Percentiles rank a stretch among this genome's conserved stretches.
phyloP scores from a whole-genome alignment of 2,888 invertebrate species.

The Hirtodrosophila cameraria region DNA sequence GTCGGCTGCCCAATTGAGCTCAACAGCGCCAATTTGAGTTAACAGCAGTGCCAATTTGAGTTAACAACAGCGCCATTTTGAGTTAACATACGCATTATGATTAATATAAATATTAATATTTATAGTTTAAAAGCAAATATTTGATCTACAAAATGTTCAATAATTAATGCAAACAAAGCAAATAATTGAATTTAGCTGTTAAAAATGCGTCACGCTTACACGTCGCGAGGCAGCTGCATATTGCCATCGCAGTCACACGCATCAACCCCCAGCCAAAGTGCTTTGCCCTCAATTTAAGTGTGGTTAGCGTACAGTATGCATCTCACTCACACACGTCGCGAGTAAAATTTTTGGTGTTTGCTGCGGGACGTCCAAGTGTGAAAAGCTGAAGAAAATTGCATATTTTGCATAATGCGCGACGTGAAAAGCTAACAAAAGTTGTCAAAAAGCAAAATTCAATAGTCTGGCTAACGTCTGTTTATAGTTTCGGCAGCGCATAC shows the following conservation, averaged over 20 bases:
- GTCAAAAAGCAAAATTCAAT: conserved; percentile 62
- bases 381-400: conserved; percentile 76
- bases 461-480: conserved; percentile 63
- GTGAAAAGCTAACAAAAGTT: conserved; percentile 79
- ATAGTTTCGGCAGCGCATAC: conserved; percentile 63
- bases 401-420: conserved; percentile 81
- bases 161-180: not conserved
- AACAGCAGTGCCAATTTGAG: conserved; percentile 35
- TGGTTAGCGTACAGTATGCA: conserved; percentile 62
- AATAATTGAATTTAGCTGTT: not conserved
- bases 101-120: not conserved
- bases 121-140: not conserved
- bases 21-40: conserved; percentile 50
- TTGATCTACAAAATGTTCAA: not conserved
- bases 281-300: conserved; percentile 78
- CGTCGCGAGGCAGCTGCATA: conserved; percentile 35
- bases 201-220: conserved; percentile 34
- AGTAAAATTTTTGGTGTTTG: conserved; percentile 76
- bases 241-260: conserved; percentile 58
- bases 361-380: conserved; percentile 72
- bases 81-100: conserved; percentile 16
- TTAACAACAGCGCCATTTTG: conserved; percentile 45
- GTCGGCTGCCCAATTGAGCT: conserved; percentile 22
- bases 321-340: conserved; percentile 74
- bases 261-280: conserved; percentile 56